Percentiles rank a stretch among this genome's conserved stretches.
Conservation (phyloP, 2,797 vertebrate genomes). For the Neosalanx taihuensis region DNA sequence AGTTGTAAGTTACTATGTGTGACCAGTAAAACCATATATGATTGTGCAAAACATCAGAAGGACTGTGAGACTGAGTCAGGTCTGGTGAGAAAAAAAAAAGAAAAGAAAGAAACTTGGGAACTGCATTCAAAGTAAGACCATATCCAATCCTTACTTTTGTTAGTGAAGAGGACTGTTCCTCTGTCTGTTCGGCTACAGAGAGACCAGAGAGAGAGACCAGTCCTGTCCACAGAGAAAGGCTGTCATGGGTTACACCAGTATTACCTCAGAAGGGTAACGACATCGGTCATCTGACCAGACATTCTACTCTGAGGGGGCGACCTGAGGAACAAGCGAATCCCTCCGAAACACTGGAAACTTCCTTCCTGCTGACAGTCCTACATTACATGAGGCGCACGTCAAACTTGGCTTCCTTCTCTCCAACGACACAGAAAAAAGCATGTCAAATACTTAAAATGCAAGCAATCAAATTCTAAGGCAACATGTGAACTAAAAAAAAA, state of each 20-base stretch:
- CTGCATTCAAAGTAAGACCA: slow-evolving; percentile 15
- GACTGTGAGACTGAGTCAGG: slow-evolving; percentile 1
- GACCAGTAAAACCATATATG: slow-evolving; percentile 47
- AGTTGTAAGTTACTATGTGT: slow-evolving; percentile 42
- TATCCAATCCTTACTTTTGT: slow-evolving; percentile 33
- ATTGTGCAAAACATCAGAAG: slow-evolving; percentile 66
- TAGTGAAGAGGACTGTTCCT: slow-evolving; percentile 6
- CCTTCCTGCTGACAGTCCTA: slow-evolving; percentile 46
- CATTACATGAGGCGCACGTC: slow-evolving; percentile 34
- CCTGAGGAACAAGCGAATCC: slow-evolving; percentile 22
- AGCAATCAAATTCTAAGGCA: slow-evolving; percentile 74
- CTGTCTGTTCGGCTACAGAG: slow-evolving; percentile 12
- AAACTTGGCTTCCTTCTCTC: slow-evolving; percentile 26
- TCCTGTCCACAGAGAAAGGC: not conserved
- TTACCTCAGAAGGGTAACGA: slow-evolving; percentile 46
- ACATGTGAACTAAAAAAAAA: slow-evolving; percentile 76
- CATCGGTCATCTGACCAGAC: slow-evolving; percentile 16
- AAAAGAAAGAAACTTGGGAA: not conserved
- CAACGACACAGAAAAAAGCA: slow-evolving; percentile 62
- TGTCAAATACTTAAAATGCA: slow-evolving; percentile 69
- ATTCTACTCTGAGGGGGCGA: slow-evolving; percentile 21
- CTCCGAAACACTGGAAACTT: slow-evolving; percentile 33
- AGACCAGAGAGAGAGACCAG: slow-evolving; percentile 35
- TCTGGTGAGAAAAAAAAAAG: slow-evolving; percentile 21
- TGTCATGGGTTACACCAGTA: slow-evolving; percentile 17